phyloP scores from a whole-genome alignment of 2,888 invertebrate species.

The Diloba caeruleocephala region DNA sequence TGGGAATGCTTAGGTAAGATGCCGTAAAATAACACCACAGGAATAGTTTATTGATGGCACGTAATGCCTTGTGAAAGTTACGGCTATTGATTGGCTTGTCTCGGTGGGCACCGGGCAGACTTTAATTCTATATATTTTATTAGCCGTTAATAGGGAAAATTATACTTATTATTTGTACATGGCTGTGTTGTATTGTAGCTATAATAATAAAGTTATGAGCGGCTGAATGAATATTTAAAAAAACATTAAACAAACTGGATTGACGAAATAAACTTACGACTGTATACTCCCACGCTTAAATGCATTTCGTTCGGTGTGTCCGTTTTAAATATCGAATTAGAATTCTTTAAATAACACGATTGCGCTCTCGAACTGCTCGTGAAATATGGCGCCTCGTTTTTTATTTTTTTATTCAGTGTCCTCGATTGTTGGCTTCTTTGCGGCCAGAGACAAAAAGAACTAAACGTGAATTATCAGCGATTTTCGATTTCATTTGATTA shows the following conservation, averaged over 20 bases:
- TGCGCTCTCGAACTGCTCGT: slow-evolving; percentile 61
- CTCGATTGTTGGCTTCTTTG: slow-evolving; percentile 44
- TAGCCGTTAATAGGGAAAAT: slow-evolving; percentile 23
- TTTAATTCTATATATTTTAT: slow-evolving; percentile 51
- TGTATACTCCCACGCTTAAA: slow-evolving; percentile 64
- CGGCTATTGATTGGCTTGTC: slow-evolving; percentile 63
- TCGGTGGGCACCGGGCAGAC: slow-evolving; percentile 40
- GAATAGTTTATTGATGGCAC: slow-evolving; percentile 66
- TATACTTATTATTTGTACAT: slow-evolving; percentile 18
- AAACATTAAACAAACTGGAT: slow-evolving; percentile 42
- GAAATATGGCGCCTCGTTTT: slow-evolving; percentile 65
- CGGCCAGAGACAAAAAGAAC: slow-evolving; percentile 47
- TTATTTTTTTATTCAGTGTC: slow-evolving; percentile 60
- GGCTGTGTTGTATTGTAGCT: slow-evolving; percentile 3
- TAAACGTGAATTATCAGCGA: slow-evolving; percentile 36
- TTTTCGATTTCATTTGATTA: slow-evolving; percentile 53
- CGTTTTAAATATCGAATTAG: slow-evolving; percentile 74
- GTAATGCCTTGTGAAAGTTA: slow-evolving; percentile 63
- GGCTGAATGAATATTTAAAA: slow-evolving; percentile 23
- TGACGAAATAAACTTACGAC: slow-evolving; percentile 54
- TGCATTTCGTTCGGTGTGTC: slow-evolving; percentile 60
- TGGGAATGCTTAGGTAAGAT: slow-evolving; percentile 44
- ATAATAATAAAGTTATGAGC: slow-evolving; percentile 8
- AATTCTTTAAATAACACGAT: slow-evolving; percentile 73
- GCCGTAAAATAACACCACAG: slow-evolving; percentile 62